A percentile compares a stretch with the other conserved stretches of the same genome.
Conservation (phyloP, 1,140 invertebrate species). For the Teleogryllus occipitalis region DNA sequence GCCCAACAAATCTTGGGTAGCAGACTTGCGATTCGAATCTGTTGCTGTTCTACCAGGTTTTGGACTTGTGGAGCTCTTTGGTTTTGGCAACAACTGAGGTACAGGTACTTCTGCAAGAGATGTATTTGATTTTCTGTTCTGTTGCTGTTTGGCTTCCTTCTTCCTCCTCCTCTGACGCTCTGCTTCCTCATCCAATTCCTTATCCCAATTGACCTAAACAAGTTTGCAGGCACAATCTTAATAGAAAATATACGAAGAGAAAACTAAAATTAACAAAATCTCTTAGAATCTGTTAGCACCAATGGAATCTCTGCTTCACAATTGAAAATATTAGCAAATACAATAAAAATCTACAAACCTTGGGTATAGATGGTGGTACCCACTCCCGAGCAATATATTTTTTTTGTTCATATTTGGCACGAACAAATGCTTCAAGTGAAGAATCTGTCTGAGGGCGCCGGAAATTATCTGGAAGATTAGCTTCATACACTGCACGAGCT, state of each 20-base stretch:
- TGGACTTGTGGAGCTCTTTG: conserved; percentile 22
- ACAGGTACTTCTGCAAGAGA: conserved; percentile 14
- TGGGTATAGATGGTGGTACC: conserved; percentile 76
- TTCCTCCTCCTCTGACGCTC: conserved; percentile 70
- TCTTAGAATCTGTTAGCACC: too few species aligned
- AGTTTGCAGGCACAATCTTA: neutral
- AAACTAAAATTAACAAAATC: neutral
- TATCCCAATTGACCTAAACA: conserved; percentile 55
- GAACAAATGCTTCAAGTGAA: conserved; percentile 86
- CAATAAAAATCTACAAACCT: conserved; percentile 50
- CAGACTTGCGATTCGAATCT: conserved; percentile 17
- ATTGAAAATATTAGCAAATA: neutral
- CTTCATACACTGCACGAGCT: conserved; percentile 93
- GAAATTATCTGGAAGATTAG: conserved; percentile 91
- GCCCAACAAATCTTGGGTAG: conserved; percentile 51
- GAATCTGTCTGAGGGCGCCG: conserved; percentile 90
- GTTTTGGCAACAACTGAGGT: conserved; percentile 25
- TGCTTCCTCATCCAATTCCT: conserved; percentile 80
- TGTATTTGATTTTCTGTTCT: conserved; percentile 40
- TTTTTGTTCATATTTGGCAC: conserved; percentile 96
- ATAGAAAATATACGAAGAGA: neutral
- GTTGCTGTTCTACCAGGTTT: conserved; percentile 17
- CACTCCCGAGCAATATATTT: conserved; percentile 96
- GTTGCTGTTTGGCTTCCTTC: conserved; percentile 45
- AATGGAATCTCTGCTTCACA: too few species aligned